Evolutionary conservation across 1,140 invertebrate genomes (phyloP).

Genomic region (Globodera ellingtonae): DNA sequence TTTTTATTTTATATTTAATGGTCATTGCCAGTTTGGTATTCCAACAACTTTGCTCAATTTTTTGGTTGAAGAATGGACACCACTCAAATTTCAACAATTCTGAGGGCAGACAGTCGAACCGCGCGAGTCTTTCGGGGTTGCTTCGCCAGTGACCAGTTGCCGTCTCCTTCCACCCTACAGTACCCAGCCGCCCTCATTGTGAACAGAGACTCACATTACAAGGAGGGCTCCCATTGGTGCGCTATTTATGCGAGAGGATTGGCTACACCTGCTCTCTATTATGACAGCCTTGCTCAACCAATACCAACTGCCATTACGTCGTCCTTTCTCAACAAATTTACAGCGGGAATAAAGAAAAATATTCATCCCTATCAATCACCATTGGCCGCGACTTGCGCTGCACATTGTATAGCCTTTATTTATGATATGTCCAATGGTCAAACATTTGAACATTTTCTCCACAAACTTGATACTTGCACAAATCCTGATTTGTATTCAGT

Average conservation of each 20-base stretch:
- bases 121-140: background rate
- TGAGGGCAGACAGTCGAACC: background rate
- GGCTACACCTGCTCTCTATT: background rate
- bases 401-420: conserved; percentile 8
- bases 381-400: background rate
- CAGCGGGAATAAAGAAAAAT: background rate
- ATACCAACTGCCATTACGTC: background rate
- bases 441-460: background rate
- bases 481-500: conserved; percentile 1
- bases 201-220: background rate
- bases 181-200: conserved; percentile 12
- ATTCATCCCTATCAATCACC: background rate
- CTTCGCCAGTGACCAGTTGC: conserved; percentile 9
- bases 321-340: conserved; percentile 3
- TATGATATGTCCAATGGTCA: background rate
- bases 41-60: background rate
- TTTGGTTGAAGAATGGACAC: conserved; percentile 10
- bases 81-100: conserved; percentile 10
- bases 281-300: background rate
- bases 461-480: background rate
- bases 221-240: conserved; percentile 5
- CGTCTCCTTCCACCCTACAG: background rate
- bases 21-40: background rate
- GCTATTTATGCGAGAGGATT: conserved; percentile 5
- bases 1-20: background rate